Evolutionary conservation across 2,888 invertebrate genomes (phyloP).

Genomic region (Hesperia comma): DNA sequence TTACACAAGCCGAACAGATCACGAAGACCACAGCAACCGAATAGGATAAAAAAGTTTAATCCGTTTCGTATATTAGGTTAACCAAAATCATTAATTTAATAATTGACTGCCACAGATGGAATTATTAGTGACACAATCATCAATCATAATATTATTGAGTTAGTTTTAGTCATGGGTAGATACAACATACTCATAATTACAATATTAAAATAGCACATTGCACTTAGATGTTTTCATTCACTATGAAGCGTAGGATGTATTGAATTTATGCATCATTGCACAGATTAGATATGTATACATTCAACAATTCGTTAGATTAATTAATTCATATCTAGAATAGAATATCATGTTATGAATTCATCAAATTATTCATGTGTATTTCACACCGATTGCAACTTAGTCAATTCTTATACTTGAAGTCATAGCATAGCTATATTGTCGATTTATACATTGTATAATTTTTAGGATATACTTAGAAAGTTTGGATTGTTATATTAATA

Average conservation of each 20-base stretch:
- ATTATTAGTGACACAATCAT: conserved; percentile 48
- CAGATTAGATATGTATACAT: conserved; percentile 18
- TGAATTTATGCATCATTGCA: conserved; percentile 21
- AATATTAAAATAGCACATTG: conserved; percentile 72
- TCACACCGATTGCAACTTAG: conserved; percentile 51
- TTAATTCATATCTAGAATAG: conserved; percentile 1
- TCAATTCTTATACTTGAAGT: conserved; percentile 55
- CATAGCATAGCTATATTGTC: conserved; percentile 45
- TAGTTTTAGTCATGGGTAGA: conserved; percentile 52
- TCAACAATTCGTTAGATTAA: neutral
- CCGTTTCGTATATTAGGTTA: conserved; percentile 80
- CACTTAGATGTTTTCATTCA: conserved; percentile 64
- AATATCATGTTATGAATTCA: conserved; percentile 8
- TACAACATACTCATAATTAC: conserved; percentile 52
- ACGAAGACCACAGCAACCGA: conserved; percentile 67
- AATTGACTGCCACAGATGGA: conserved; percentile 58
- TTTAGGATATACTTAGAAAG: conserved; percentile 10
- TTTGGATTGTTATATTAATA: conserved; percentile 6
- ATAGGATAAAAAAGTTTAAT: conserved; percentile 72
- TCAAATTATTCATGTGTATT: conserved; percentile 18
- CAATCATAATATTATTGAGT: conserved; percentile 55
- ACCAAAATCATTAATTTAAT: conserved; percentile 38
- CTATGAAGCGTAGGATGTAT: conserved; percentile 14
- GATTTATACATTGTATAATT: conserved; percentile 30
- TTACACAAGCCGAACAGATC: conserved; percentile 70